A percentile compares a stretch with the other conserved stretches of the same genome.
Conservation (phyloP, 2,888 invertebrate species). For the Lysandra bellargus region DNA sequence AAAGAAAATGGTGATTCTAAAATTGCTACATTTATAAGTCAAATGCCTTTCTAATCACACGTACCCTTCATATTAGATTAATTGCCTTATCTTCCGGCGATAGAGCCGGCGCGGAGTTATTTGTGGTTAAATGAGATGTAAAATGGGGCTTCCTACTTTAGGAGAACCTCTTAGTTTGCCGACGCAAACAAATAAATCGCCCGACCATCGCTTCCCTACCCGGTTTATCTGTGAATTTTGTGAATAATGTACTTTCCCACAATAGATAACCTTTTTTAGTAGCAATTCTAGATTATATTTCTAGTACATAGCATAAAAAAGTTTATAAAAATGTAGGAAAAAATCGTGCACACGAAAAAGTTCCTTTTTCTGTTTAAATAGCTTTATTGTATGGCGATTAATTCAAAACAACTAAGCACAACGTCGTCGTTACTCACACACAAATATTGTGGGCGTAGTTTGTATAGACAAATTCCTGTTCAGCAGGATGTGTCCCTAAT, state of each 20-base stretch:
- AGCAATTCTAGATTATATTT: not conserved
- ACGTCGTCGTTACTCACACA: not conserved
- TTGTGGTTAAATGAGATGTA: slow-evolving; percentile 61
- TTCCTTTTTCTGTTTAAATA: not conserved
- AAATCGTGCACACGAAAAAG: not conserved
- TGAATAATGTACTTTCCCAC: slow-evolving; percentile 34
- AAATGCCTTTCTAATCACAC: slow-evolving; percentile 34
- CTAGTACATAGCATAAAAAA: not conserved
- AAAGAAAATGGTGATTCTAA: not conserved
- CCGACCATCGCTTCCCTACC: slow-evolving; percentile 47
- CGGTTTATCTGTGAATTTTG: slow-evolving; percentile 38
- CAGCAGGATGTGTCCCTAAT: slow-evolving; percentile 17
- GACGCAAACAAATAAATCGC: slow-evolving; percentile 60
- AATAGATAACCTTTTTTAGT: slow-evolving; percentile 29
- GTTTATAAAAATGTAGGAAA: not conserved
- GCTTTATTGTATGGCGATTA: not conserved
- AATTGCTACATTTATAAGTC: not conserved
- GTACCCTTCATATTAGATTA: slow-evolving; percentile 33
- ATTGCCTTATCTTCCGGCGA: slow-evolving; percentile 28
- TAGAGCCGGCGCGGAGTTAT: slow-evolving; percentile 40
- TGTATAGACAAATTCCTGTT: not conserved
- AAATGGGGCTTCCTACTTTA: slow-evolving; percentile 60
- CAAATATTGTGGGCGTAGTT: not conserved
- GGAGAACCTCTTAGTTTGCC: slow-evolving; percentile 55
- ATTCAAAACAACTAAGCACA: not conserved